These are phyloP conservation scores for Aleiodes alternator DNA, from an alignment of 2,888 invertebrate genomes.

Conservation along the genomic window DNA sequence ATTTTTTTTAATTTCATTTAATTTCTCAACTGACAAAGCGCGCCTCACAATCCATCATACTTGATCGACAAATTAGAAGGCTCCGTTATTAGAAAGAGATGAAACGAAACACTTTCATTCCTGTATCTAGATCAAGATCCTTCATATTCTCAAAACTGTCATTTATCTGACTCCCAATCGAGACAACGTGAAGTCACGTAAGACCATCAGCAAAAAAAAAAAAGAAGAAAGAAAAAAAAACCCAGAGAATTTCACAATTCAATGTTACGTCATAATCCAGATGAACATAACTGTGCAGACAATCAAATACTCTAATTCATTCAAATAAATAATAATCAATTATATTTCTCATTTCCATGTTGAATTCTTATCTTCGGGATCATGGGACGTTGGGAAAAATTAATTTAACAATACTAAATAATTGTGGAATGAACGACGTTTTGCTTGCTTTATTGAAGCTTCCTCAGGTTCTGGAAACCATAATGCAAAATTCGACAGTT, in stretches of 20 bases:
- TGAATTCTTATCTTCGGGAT: too few species aligned
- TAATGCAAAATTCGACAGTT: too few species aligned
- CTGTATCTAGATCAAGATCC: constrained; percentile 12
- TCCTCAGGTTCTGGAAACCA: too few species aligned
- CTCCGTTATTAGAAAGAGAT: neutral
- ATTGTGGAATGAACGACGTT: too few species aligned
- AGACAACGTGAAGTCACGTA: neutral
- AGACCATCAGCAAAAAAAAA: neutral
- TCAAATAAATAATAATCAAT: neutral
- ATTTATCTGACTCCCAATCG: neutral
- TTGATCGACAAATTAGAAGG: constrained; percentile 5
- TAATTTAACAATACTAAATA: too few species aligned
- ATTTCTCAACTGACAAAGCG: constrained; percentile 11
- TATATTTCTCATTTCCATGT: too few species aligned
- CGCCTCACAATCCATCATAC: neutral
- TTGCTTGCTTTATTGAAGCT: too few species aligned
- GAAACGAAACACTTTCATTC: constrained; percentile 22
- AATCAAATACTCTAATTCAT: neutral
- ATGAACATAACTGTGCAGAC: neutral
- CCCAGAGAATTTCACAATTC: neutral
- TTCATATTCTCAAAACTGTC: constrained; percentile 14
- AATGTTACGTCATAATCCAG: neutral
- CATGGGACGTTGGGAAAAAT: too few species aligned
- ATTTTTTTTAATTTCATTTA: neutral
- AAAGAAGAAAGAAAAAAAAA: neutral